Percentiles rank a stretch among this genome's conserved stretches.
These are phyloP conservation scores for Orthosia incerta DNA, from an alignment of 2,888 invertebrate species.

Conservation along the genomic window DNA sequence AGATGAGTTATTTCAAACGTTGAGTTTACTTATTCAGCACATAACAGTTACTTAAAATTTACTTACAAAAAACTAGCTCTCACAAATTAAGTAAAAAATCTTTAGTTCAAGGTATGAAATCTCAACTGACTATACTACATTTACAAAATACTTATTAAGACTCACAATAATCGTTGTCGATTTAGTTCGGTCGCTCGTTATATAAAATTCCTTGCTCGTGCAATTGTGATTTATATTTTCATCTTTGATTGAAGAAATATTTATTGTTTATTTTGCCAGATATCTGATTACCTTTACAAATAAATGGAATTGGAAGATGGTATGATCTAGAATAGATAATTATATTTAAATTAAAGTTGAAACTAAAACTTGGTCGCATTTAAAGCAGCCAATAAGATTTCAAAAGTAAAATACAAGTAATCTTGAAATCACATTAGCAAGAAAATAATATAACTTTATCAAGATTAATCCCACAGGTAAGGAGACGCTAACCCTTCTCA, in stretches of 20 bases:
- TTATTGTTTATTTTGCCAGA: neutral
- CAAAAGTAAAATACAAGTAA: conserved; percentile 3
- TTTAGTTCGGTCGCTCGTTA: conserved; percentile 16
- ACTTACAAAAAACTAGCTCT: no score
- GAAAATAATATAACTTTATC: conserved; percentile 16
- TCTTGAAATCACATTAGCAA: conserved; percentile 5
- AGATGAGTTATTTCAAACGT: neutral
- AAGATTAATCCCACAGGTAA: conserved; percentile 29
- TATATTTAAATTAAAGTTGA: neutral
- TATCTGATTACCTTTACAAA: neutral
- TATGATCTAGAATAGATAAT: neutral
- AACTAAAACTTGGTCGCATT: neutral
- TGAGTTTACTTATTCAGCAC: neutral
- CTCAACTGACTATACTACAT: neutral
- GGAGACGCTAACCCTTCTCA: conserved; percentile 43
- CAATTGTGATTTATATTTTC: conserved; percentile 34
- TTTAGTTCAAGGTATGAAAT: neutral
- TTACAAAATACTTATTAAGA: conserved; percentile 12
- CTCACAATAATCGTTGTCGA: conserved; percentile 7
- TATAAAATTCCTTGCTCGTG: conserved; percentile 12
- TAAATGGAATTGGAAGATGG: neutral
- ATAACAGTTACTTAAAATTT: neutral
- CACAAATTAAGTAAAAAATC: neutral
- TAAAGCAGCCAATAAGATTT: conserved; percentile 8
- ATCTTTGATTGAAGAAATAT: conserved; percentile 10